phyloP scores from a whole-genome alignment of 2,113 vertebrate species.

The Pteruthius melanotis region DNA sequence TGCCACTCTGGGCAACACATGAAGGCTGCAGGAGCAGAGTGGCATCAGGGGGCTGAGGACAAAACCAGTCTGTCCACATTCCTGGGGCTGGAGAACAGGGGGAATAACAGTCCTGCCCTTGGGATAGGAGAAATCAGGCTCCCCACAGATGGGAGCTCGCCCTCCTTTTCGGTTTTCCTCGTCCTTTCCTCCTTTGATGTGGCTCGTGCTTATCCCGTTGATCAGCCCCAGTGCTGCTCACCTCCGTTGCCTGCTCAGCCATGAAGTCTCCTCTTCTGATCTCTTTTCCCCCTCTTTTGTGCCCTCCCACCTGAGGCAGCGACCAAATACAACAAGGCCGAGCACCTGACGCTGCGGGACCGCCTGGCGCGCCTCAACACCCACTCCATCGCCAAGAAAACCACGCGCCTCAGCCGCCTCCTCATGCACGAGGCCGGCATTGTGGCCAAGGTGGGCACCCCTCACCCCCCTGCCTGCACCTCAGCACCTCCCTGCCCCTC shows the following conservation, averaged over 20 bases:
- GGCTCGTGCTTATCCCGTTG: neutral
- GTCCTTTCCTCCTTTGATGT: neutral
- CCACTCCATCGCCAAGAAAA: slow-evolving; percentile 94
- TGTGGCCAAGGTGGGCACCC: slow-evolving; percentile 76
- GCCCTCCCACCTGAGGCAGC: slow-evolving; percentile 67
- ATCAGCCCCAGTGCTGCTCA: neutral
- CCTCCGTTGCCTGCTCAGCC: accelerated
- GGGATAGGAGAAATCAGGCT: slow-evolving; percentile 5
- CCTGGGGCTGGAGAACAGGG: neutral
- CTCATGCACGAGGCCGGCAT: slow-evolving; percentile 91
- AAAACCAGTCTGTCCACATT: neutral
- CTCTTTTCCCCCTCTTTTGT: neutral
- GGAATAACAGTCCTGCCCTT: neutral
- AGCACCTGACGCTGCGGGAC: slow-evolving; percentile 85
- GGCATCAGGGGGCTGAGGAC: neutral
- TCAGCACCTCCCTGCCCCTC: neutral
- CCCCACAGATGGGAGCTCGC: neutral
- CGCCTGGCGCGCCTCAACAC: slow-evolving; percentile 87
- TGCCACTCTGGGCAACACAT: neutral
- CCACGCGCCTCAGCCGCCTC: slow-evolving; percentile 83
- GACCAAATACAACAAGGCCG: slow-evolving; percentile 87
- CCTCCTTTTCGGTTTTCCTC: neutral
- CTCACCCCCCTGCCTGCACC: neutral
- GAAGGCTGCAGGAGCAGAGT: neutral
- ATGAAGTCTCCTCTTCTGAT: neutral